Evolutionary conservation across 1,140 invertebrate genomes (phyloP).

Genomic region (Drosophila novamexicana): DNA sequence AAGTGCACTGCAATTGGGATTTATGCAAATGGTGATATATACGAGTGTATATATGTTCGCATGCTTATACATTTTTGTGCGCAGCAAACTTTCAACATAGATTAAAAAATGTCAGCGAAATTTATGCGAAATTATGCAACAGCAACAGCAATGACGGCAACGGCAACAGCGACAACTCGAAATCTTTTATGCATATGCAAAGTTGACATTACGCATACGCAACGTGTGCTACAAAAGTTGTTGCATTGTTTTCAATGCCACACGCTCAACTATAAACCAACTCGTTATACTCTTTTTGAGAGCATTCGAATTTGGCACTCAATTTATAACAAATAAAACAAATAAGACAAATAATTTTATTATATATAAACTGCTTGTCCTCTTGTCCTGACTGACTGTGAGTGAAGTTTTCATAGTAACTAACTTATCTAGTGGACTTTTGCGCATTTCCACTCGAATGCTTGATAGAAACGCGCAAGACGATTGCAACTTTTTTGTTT

Average conservation of each 20-base stretch:
- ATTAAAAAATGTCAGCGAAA: slow-evolving; percentile 79
- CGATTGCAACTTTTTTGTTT: too few relatives aligned
- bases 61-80: slow-evolving; percentile 24
- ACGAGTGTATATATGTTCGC: slow-evolving; percentile 24
- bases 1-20: slow-evolving; percentile 82
- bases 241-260: slow-evolving; percentile 67
- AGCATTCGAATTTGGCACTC: background rate
- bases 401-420: too few relatives aligned
- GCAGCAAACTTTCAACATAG: slow-evolving; percentile 71
- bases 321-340: too few relatives aligned
- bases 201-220: slow-evolving; percentile 72
- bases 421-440: too few relatives aligned
- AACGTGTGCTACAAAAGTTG: slow-evolving; percentile 40
- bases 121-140: slow-evolving; percentile 76
- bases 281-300: background rate
- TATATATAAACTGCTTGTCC: too few relatives aligned
- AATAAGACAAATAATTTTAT: too few relatives aligned
- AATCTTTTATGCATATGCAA: slow-evolving; percentile 78
- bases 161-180: slow-evolving; percentile 13
- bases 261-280: slow-evolving; percentile 22
- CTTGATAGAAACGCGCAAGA: too few relatives aligned
- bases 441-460: too few relatives aligned
- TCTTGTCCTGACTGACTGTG: too few relatives aligned
- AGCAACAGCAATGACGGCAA: slow-evolving; percentile 22
- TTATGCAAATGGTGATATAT: slow-evolving; percentile 77